Percentiles rank a stretch among this genome's conserved stretches.
Conservation (phyloP, 2,113 vertebrate genomes). For the Ciconia maguari region DNA sequence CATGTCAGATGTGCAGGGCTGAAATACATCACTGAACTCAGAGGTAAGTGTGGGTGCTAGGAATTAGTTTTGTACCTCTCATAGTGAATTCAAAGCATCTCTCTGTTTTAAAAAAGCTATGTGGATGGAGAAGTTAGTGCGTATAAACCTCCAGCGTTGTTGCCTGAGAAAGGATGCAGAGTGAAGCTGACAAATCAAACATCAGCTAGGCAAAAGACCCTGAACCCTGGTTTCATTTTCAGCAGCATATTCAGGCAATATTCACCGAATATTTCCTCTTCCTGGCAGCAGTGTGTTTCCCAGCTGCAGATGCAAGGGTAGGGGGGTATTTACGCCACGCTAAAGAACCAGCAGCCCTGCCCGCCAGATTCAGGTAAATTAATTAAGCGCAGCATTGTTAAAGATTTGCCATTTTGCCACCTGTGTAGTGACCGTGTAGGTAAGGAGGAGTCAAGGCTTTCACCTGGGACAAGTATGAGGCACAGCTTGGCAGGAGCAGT, state of each 20-base stretch:
- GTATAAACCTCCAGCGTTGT: neutral
- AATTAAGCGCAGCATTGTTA: neutral
- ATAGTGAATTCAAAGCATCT: neutral
- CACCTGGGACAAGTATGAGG: neutral
- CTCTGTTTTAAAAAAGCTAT: neutral
- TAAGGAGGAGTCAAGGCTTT: neutral
- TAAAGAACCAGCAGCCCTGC: neutral
- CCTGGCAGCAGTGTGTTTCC: neutral
- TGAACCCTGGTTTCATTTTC: neutral
- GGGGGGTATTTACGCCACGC: neutral
- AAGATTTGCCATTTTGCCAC: neutral
- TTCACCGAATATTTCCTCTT: neutral
- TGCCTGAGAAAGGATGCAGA: neutral
- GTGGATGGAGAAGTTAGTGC: neutral
- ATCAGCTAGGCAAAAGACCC: neutral
- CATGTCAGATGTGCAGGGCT: neutral
- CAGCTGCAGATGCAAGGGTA: neutral
- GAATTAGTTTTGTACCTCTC: neutral
- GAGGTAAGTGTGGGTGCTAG: neutral
- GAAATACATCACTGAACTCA: constrained; percentile 21
- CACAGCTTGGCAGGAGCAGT: neutral
- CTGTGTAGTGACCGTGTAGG: neutral
- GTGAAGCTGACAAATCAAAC: neutral
- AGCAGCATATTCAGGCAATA: neutral
- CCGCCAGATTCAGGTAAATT: neutral